These are phyloP conservation scores for Manis crassicaudata DNA, from an alignment of 2,797 vertebrate species.

Conservation along the genomic window DNA sequence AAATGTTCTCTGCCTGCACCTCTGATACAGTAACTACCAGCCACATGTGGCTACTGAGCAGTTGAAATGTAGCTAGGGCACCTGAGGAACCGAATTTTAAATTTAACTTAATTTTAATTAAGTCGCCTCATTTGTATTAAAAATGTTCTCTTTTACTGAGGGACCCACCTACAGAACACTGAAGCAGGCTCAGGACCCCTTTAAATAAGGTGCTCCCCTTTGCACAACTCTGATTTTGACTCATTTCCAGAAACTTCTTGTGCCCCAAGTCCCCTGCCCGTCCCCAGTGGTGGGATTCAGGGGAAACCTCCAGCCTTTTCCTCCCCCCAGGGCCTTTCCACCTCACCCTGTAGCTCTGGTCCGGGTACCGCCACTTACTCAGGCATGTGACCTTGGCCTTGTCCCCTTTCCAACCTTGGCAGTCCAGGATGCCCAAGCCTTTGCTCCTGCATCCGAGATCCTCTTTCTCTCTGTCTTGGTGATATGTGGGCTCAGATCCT, in stretches of 20 bases:
- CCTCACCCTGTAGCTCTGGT: background rate
- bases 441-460: background rate
- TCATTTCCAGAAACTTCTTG: background rate
- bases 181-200: background rate
- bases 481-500: conserved; percentile 17
- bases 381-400: background rate
- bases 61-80: background rate
- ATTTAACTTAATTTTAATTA: background rate
- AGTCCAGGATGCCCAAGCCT: background rate
- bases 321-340: background rate
- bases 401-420: background rate
- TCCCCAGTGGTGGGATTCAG: background rate
- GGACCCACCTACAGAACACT: background rate
- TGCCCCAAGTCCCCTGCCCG: background rate
- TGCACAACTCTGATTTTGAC: background rate
- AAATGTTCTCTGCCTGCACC: background rate
- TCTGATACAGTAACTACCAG: background rate
- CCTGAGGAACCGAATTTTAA: background rate
- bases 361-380: background rate
- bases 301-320: background rate
- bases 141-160: background rate
- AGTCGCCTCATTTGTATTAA: background rate
- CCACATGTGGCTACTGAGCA: background rate
- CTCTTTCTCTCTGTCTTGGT: background rate
- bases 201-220: background rate